Evolutionary conservation across 2,888 invertebrate genomes (phyloP).

Genomic region (Plusia festucae): DNA sequence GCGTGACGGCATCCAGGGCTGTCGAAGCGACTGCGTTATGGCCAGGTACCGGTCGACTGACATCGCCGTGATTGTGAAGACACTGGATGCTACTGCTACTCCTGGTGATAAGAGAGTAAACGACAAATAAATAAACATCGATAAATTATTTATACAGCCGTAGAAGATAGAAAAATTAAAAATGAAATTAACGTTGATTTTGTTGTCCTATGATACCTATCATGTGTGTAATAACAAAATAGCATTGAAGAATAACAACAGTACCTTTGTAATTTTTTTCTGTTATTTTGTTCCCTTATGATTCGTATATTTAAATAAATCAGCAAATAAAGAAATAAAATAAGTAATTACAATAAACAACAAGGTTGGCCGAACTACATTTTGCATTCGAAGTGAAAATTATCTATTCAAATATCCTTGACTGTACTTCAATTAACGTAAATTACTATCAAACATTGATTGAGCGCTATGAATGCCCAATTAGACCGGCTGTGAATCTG

Average conservation of each 20-base stretch:
- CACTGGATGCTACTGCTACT: slow-evolving; percentile 93
- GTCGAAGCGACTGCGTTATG: slow-evolving; percentile 92
- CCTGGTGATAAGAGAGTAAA: slow-evolving; percentile 82
- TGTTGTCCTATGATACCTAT: too few relatives aligned
- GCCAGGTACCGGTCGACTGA: slow-evolving; percentile 93
- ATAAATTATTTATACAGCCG: too few relatives aligned
- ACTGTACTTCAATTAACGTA: neutral
- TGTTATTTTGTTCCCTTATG: too few relatives aligned
- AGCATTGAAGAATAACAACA: too few relatives aligned
- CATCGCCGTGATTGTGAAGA: slow-evolving; percentile 94
- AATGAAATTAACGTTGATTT: too few relatives aligned
- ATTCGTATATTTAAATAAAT: too few relatives aligned
- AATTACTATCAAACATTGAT: slow-evolving; percentile 1
- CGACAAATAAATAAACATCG: neutral
- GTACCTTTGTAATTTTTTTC: too few relatives aligned
- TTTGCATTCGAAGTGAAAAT: neutral
- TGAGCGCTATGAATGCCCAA: slow-evolving; percentile 1
- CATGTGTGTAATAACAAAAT: too few relatives aligned
- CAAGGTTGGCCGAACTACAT: too few relatives aligned
- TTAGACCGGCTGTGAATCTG: neutral
- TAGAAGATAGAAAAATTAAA: too few relatives aligned
- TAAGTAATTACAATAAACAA: too few relatives aligned
- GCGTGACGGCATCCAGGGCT: slow-evolving; percentile 92
- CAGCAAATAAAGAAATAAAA: too few relatives aligned
- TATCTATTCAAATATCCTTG: neutral